phyloP scores from a whole-genome alignment of 2,113 vertebrate species.

The Albula glossodonta region DNA sequence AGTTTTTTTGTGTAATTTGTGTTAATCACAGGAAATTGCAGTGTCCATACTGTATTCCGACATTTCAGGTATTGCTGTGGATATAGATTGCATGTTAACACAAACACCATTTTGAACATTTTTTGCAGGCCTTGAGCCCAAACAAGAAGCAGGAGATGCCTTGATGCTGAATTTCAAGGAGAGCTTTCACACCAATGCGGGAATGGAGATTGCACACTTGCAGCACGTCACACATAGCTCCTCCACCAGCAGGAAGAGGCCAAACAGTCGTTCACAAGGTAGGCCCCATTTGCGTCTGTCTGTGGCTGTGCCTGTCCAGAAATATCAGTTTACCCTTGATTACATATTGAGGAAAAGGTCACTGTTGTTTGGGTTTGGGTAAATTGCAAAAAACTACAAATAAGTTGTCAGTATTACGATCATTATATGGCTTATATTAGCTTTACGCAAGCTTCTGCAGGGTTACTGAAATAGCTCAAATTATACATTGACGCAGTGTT shows the following conservation, averaged over 20 bases:
- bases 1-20: too few species aligned
- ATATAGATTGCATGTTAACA: neutral
- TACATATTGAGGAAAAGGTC: neutral
- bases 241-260: slow-evolving; percentile 79
- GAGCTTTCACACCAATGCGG: slow-evolving; percentile 89
- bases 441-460: too few species aligned
- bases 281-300: slow-evolving; percentile 36
- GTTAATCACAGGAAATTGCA: too few species aligned
- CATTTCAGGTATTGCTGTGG: neutral
- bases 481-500: too few species aligned
- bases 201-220: slow-evolving; percentile 87
- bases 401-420: neutral
- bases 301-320: neutral
- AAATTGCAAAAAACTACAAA: neutral
- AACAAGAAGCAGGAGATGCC: slow-evolving; percentile 89
- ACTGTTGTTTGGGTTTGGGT: neutral
- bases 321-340: neutral
- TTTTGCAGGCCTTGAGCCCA: slow-evolving; percentile 75
- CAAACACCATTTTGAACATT: neutral
- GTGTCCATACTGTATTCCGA: neutral
- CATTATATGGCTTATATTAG: neutral
- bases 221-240: slow-evolving; percentile 81
- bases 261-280: slow-evolving; percentile 85
- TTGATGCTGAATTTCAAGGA: slow-evolving; percentile 98
- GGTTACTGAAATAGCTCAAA: too few species aligned